Percentiles rank a stretch among this genome's conserved stretches.
Conservation (phyloP, 2,797 vertebrate genomes). For the Gallinago solitaria region DNA sequence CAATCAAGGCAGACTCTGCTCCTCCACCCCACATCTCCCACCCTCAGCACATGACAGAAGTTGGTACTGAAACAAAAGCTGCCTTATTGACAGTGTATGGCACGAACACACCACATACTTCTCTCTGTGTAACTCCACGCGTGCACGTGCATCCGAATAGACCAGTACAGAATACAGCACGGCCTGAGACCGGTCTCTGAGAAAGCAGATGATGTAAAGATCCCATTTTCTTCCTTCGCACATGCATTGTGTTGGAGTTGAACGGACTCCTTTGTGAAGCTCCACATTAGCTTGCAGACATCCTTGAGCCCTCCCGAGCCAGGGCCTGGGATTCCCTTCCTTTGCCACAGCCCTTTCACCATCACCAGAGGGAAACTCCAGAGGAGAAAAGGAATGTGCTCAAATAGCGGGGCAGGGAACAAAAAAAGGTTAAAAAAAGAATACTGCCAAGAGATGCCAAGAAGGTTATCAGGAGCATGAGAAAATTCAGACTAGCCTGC, state of each 20-base stretch:
- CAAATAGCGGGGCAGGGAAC: neutral
- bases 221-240: neutral
- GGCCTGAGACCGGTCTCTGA: neutral
- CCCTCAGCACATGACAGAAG: neutral
- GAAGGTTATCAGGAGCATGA: neutral
- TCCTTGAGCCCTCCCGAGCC: accelerated
- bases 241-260: neutral
- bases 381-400: neutral
- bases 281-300: neutral
- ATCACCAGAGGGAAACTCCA: neutral
- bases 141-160: accelerated
- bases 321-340: neutral
- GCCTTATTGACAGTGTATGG: neutral
- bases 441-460: neutral
- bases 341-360: neutral
- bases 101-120: neutral
- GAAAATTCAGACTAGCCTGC: neutral
- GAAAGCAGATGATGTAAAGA: neutral
- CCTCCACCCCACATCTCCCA: neutral
- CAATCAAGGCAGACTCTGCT: neutral
- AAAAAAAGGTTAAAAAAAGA: neutral
- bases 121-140: neutral
- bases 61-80: neutral
- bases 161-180: neutral
- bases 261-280: neutral